Evolutionary conservation across 2,113 vertebrate species (phyloP), one percentile per base, ranked within the genome.

Genomic region (Taurulus bubalis): DNA sequence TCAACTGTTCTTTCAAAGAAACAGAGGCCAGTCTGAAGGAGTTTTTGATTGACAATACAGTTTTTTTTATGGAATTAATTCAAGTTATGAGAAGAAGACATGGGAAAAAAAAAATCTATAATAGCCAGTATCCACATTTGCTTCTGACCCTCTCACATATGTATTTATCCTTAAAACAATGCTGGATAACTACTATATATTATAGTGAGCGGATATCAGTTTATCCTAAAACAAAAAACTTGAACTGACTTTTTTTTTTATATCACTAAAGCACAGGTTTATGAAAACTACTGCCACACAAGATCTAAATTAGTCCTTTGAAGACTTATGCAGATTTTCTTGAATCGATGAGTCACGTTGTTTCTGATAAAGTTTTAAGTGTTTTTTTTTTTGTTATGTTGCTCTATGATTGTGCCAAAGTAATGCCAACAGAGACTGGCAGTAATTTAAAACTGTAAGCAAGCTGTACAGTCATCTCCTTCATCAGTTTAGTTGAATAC

Each of bases 391-490:
- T 73, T 32, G 32, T 45, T 59, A 63, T 68, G 28, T 51, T 75
- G 26, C 42, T 55, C 32, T 53, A 26, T 53, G 66, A 53, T 42
- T 60, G 38, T 84, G 76, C 84, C 85, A 84, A 77, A 80, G 22
- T 73, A 24, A 9, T 51, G 55, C 28, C 55, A 36, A 74, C 56
- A 58, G 22, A 24, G 26, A 7, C 24, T 42, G n/a, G 3, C 26
- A 20, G 32, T 6, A 15, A 11, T 56, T 49, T 6, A 56, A 42
- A 15, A 32, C 65, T 11, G 3, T n/a, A 12, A 76, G 79, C 67
- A 34, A 2, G n/a, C n/a, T 45, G 28, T 34, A 28, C 1, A 32
- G 42, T 20, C 2, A 10, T 71, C 72, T 67, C 38, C 4, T 63
- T 24, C 5, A 26, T 49, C 2, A 56, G 5, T 67, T 51, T 3